A percentile compares a stretch with the other conserved stretches of the same genome.
These are phyloP conservation scores for Zootermopsis nevadensis DNA, from an alignment of 2,888 invertebrate genomes.

Conservation along the genomic window DNA sequence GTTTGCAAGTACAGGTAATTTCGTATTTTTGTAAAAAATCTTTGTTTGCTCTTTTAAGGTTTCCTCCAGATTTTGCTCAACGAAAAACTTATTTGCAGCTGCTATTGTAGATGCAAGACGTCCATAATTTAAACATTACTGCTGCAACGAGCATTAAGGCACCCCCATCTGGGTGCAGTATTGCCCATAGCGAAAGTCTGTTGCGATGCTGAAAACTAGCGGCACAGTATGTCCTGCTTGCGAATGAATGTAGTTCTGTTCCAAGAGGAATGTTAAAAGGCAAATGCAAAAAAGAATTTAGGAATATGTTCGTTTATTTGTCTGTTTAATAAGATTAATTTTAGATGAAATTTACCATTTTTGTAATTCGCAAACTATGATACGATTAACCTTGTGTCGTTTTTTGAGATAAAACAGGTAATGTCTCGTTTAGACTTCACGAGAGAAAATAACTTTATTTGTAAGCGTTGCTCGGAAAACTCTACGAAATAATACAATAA, in stretches of 20 bases:
- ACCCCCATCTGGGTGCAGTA: neutral
- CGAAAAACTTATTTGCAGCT: neutral
- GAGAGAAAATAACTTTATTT: too few relatives aligned
- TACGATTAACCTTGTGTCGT: too few relatives aligned
- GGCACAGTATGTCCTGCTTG: neutral
- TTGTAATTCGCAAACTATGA: too few relatives aligned
- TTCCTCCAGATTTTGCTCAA: neutral
- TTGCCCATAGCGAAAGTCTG: conserved; percentile 14
- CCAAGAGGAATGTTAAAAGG: neutral
- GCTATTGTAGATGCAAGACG: neutral
- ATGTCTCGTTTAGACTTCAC: too few relatives aligned
- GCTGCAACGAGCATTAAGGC: neutral
- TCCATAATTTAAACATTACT: conserved; percentile 17
- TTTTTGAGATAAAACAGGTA: too few relatives aligned
- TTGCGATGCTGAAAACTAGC: conserved; percentile 16
- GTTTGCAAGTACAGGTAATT: too few relatives aligned
- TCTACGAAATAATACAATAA: too few relatives aligned
- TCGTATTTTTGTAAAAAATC: neutral
- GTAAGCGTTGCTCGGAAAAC: too few relatives aligned
- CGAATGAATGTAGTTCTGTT: neutral
- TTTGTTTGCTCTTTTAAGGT: neutral
- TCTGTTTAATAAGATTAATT: too few relatives aligned
- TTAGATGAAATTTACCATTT: too few relatives aligned
- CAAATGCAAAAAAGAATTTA: neutral
- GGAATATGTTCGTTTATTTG: too few relatives aligned